Base-by-base conservation (phyloP, 2,797 vertebrate genomes). In the Danio aesculapii region DNA sequence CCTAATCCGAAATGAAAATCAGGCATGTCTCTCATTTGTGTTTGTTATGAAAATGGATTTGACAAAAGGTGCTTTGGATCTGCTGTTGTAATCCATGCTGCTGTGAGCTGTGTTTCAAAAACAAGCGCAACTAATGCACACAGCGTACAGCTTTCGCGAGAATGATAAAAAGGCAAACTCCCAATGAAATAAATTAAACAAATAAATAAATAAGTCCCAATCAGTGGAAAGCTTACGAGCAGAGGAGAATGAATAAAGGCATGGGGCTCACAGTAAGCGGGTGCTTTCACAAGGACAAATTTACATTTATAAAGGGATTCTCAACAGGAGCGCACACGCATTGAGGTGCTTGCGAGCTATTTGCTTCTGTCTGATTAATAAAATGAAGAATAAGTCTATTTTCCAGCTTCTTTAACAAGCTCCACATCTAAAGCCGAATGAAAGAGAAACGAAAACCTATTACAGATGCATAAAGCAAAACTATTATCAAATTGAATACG, bases 261-360 rank as follows among this genome's bases (percentile, higher is more conserved):
- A 67, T 68, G 62, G n/a, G 55, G 47, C 70, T 53, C 70, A 68
- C 79, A 68, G 78, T 62, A 64, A 82, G 55, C 68, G 46, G 46
- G 63, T 69, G 64, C 78, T 81, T 84, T 83, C 79, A 75, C 83
- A 75, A 77, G 81, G 55, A 80, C 50, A 84, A 69, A 81, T 82
- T 82, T 81, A 83, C 78, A 84, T 84, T 76, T 76, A 87, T 77
- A 83, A 82, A 76, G 43, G 69, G 81, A 79, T 72, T 81, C 79
- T 67, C 81, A 17, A 77, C 67, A 57, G 83, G 79, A 78, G 67
- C 49, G 21, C 67, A 73, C 21, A 21, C 17, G 49, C 44, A 74
- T 44, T 77, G 67, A 50, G 73, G 59, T 39, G 67, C 62, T 79
- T 39, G 44, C 58, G 17, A 79, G 75, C 53, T 80, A 84, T 87